Base-by-base conservation (phyloP, 2,113 vertebrate genomes). In the Hiodon tergisus region DNA sequence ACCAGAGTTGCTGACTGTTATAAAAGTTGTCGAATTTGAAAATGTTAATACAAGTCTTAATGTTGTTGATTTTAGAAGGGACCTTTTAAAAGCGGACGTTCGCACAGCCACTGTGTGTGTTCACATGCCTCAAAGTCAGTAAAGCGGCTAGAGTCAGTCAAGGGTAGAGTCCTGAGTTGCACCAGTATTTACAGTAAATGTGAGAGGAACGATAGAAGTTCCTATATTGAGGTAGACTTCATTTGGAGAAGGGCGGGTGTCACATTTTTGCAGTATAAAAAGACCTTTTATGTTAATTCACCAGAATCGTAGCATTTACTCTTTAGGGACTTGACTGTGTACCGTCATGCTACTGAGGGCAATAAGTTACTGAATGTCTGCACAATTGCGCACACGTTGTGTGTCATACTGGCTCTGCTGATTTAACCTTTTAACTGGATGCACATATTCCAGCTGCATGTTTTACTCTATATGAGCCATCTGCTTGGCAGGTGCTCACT, bases 31-130 rank as follows among this genome's bases (percentile, higher is more conserved):
- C 58, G 10, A 6, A 31, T 47, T 71, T 8, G 52, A 53, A 16
- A 67, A 50, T 62, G 48, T 53, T 50, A 14, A 48, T 62, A 13
- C 6, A 66, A 71, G 75, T 76, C 75, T 76, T 76, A 76, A 69
- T 55, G 60, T 16, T 76, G 9, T 10, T 61, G 48, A 53, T 76
- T 69, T 76, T 57, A 61, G 54, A 48, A 67, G 65, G 71, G 76
- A 67, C 54, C 70, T 13, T 69, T 63, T 69, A 6, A 47, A 55
- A 65, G 57, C 17, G 11, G 8, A 61, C 9, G 60, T 50, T 17
- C 70, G 16, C 70, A 47, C 70, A 55, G 14, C 46, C 11, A 9
- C 46, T 5, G 13, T 10, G 6, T 52, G 67, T 52, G 50, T 52
- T 51, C 52, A 9, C 55, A 14, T 4, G 31, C 63, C 9, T 31